Percentiles rank a stretch among this genome's conserved stretches.
phyloP scores from a whole-genome alignment of 1,140 invertebrate genomes.

The Zaprionus tsacasi region DNA sequence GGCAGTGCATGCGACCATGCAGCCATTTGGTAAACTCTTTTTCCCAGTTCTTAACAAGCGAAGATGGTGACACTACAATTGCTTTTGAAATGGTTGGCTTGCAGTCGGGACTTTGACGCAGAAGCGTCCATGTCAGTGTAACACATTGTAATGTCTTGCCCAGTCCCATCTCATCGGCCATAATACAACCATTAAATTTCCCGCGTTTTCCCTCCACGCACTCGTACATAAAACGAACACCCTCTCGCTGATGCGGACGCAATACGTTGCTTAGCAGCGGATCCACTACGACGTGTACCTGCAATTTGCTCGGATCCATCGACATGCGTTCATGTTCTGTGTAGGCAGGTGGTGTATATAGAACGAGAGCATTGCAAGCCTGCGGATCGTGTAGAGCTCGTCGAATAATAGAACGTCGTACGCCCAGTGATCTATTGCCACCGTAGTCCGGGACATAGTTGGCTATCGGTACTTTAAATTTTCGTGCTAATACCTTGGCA shows the following conservation, averaged over 20 bases:
- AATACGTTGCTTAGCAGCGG: slow-evolving; percentile 95
- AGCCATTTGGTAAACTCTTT: slow-evolving; percentile 99
- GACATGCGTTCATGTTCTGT: slow-evolving; percentile 84
- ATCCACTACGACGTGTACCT: slow-evolving; percentile 97
- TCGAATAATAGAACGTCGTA: slow-evolving; percentile 88
- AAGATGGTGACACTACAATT: slow-evolving; percentile 98
- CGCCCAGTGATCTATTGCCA: slow-evolving; percentile 87
- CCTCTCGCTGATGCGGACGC: slow-evolving; percentile 99
- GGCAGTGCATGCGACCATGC: slow-evolving; percentile 90
- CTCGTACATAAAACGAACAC: slow-evolving; percentile 99
- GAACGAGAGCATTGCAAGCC: slow-evolving; percentile 95
- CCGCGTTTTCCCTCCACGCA: slow-evolving; percentile 96
- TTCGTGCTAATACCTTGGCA: slow-evolving; percentile 92
- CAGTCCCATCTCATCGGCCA: slow-evolving; percentile 99
- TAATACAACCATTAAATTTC: slow-evolving; percentile 96
- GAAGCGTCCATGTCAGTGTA: slow-evolving; percentile 96
- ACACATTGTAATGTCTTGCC: slow-evolving; percentile 99
- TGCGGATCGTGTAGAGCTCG: slow-evolving; percentile 96
- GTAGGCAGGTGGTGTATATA: slow-evolving; percentile 92
- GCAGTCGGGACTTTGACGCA: slow-evolving; percentile 93
- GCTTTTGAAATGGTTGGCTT: slow-evolving; percentile 96
- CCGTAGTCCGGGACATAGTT: slow-evolving; percentile 92
- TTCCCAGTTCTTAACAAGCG: slow-evolving; percentile 99
- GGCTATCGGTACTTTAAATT: slow-evolving; percentile 97
- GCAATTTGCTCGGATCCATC: slow-evolving; percentile 85